These are phyloP conservation scores for Larimichthys polyactis DNA, from an alignment of 2,113 vertebrate genomes.

Conservation along the genomic window DNA sequence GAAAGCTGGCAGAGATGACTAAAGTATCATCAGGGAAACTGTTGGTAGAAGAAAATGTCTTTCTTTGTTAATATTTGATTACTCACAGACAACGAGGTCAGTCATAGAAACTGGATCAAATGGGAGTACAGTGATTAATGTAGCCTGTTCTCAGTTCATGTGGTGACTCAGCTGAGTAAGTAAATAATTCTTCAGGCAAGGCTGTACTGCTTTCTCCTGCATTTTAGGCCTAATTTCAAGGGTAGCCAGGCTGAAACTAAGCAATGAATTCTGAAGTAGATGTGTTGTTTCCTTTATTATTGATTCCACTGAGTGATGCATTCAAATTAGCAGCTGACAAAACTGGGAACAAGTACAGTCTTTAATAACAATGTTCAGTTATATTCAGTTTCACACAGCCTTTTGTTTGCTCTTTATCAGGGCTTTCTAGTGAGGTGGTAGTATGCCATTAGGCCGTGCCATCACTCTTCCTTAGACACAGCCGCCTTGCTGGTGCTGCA, in stretches of 20 bases:
- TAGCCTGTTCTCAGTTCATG: slow-evolving; percentile 30
- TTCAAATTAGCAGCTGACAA: slow-evolving; percentile 3
- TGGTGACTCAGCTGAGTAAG: slow-evolving; percentile 38
- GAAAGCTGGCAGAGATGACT: neutral
- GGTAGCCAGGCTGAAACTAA: slow-evolving; percentile 16
- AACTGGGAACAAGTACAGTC: slow-evolving; percentile 2
- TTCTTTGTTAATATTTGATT: slow-evolving; percentile 40
- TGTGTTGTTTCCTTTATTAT: neutral
- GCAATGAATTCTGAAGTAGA: neutral
- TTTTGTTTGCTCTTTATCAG: slow-evolving; percentile 8
- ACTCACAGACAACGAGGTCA: slow-evolving; percentile 17
- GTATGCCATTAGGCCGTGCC: neutral
- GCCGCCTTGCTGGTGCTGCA: neutral
- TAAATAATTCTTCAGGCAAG: slow-evolving; percentile 40
- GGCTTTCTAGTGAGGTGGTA: neutral
- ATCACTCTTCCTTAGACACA: neutral
- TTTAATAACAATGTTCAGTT: slow-evolving; percentile 7
- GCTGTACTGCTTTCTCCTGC: neutral
- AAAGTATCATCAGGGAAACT: neutral
- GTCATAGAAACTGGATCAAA: slow-evolving; percentile 18
- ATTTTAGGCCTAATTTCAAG: slow-evolving; percentile 18
- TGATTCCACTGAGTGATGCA: neutral
- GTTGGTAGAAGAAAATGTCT: neutral
- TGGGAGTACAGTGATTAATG: slow-evolving; percentile 53
- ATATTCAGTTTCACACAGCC: neutral